Evolutionary conservation across 2,113 vertebrate species (phyloP), one percentile per base, ranked within the genome.

Genomic region (Bos javanicus): DNA sequence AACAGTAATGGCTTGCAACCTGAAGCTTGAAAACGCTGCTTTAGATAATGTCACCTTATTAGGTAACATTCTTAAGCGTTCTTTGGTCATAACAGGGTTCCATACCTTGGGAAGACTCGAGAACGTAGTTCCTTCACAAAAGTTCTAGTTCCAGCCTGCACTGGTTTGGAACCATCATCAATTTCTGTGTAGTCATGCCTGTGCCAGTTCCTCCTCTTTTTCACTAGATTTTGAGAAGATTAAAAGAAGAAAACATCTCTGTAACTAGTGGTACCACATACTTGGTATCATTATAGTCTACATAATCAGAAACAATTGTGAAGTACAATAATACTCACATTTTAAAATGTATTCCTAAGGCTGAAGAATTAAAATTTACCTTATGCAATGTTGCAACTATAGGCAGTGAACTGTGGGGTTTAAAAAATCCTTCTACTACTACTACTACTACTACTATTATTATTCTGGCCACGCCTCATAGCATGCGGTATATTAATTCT

Each of bases 131-230:
- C 98, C 97, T 99, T 99, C 90, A 99, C 98, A 8, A 99, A 99
- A 95, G 99, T 99, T 30, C 99, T 98, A 7, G 99, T 99, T 71
- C 99, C 99, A 15, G 99, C 99, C 97, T 99, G 99, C 95, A 99
- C 99, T 0, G 99, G 99, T 96, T 99, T 99, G 57, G 99, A 99
- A 91, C 99, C 99, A 39, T 99, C 99, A 43, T 99, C 99, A 17
- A 98, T 92, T 97, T 99, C 99, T 0, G 99, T 99, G 99, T 99
- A 99, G 98, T 99, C 99, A 28, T 99, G 99, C 82, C 99, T 99
- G 98, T 99, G 99, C 99, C 99, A 99, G 98, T 99, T 99, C 97
- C 99, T 99, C 92, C 99, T 99, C 98, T 99, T 99, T 98, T 99
- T 99, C 99, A 99, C 99, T 99, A 21, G 1, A 95, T 60, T n/a